Base-by-base conservation (phyloP, 2,113 vertebrate genomes). In the Tyrannus savana region DNA sequence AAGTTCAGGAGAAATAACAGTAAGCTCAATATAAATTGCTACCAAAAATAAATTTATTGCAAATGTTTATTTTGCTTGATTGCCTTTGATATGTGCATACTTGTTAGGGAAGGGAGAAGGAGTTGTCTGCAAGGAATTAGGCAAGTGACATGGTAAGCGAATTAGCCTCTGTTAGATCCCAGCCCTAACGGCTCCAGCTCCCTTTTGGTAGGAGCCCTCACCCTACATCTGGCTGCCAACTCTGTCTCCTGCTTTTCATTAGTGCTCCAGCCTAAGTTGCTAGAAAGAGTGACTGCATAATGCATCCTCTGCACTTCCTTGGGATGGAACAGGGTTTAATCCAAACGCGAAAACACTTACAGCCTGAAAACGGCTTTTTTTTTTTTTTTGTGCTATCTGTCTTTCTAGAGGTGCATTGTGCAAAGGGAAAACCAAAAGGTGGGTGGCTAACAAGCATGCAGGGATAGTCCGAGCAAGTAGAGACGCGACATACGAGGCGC, bases 11-110 rank as follows among this genome's bases (percentile, higher is more conserved):
- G 92, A 90, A 94, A 84, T 59, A 90, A 69, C 64, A 78, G 68
- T 89, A 89, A 84, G 72, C 89, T 94, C 75, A 81, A 49, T 91
- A 93, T 83, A 93, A 95, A 93, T 94, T 89, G 77, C 80, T 95
- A 93, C 88, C 84, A 93, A 94, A 95, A 96, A 95, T 75, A 88
- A 81, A 84, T 96, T 46, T 90, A 62, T 93, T 89, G 86, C 92
- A 91, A 95, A 90, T 94, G 85, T 95, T 93, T 97, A 41, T 95
- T 94, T 97, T 92, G 81, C 66, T 95, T 96, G 91, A 96, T 96
- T 74, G 80, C 59, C 64, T 87, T 94, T 89, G 50, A 63, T 90
- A 68, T 10, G 27, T 58, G 49, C 30, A 16, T 69, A 75, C 12
- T 86, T 93, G 74, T 84, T 89, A 67, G 9, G 42, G 83, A 87